Percentiles rank a stretch among this genome's conserved stretches.
These are phyloP conservation scores for Anseranas semipalmata DNA, from an alignment of 2,113 vertebrate genomes.

Conservation along the genomic window DNA sequence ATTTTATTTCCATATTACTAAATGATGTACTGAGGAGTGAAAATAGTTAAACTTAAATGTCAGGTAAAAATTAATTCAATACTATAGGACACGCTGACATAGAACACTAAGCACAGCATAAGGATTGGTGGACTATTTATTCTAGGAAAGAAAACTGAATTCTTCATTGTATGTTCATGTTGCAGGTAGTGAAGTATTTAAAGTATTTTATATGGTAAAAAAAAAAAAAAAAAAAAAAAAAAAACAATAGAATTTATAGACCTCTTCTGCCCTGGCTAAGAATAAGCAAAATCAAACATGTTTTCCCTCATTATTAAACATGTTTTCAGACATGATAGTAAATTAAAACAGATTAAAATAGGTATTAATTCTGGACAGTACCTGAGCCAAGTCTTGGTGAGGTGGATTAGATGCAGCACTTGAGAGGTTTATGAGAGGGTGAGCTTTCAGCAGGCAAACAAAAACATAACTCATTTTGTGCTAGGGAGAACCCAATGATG, in stretches of 20 bases:
- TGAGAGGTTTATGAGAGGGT: not conserved
- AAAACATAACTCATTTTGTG: not conserved
- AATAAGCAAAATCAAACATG: not conserved
- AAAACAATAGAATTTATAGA: not conserved
- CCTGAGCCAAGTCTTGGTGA: not conserved
- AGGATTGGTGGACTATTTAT: conserved; percentile 37
- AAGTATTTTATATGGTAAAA: not conserved
- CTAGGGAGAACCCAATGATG: not conserved
- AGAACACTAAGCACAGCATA: not conserved
- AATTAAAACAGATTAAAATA: not conserved
- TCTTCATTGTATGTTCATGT: not conserved
- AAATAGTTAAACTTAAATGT: conserved; percentile 67
- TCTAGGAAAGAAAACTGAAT: conserved; percentile 38
- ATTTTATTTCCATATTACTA: conserved; percentile 62
- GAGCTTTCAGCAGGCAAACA: not conserved
- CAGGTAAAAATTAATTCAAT: conserved; percentile 73
- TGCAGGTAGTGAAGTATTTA: not conserved
- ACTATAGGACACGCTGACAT: not conserved
- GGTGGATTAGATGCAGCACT: fast-evolving
- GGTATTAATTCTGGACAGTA: not conserved
- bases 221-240: no score
- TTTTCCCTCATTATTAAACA: not conserved
- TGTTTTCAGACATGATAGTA: not conserved
- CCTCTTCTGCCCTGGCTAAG: not conserved
- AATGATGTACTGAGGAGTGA: conserved; percentile 58